Evolutionary conservation across 2,113 vertebrate genomes (phyloP).

Genomic region (Chaetodon auriga): DNA sequence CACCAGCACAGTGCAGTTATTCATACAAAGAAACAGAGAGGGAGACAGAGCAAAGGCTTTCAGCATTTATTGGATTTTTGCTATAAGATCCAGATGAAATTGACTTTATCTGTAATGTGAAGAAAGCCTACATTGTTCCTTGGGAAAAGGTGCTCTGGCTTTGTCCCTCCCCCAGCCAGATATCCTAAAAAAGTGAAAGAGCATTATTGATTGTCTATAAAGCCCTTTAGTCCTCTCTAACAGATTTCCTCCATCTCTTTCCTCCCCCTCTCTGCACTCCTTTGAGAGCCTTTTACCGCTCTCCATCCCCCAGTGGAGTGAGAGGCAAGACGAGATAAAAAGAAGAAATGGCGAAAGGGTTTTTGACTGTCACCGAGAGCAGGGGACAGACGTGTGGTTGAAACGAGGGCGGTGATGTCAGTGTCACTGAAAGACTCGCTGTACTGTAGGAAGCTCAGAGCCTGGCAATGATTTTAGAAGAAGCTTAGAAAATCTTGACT

Average conservation of each 20-base stretch:
- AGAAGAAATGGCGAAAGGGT: slow-evolving; percentile 10
- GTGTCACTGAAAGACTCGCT: slow-evolving; percentile 23
- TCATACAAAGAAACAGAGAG: slow-evolving; percentile 6
- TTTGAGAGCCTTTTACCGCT: slow-evolving; percentile 49
- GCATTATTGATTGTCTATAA: slow-evolving; percentile 71
- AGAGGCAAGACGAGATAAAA: slow-evolving; percentile 37
- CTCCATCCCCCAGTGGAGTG: slow-evolving; percentile 9
- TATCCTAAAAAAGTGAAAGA: slow-evolving; percentile 54
- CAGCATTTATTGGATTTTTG: slow-evolving; percentile 28
- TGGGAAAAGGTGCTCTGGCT: background rate
- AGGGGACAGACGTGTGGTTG: slow-evolving; percentile 13
- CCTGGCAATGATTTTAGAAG: slow-evolving; percentile 53
- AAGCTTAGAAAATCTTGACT: slow-evolving; percentile 62
- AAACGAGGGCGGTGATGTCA: slow-evolving; percentile 36
- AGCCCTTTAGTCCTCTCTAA: slow-evolving; percentile 45
- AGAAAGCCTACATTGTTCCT: slow-evolving; percentile 43
- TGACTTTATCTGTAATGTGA: slow-evolving; percentile 45
- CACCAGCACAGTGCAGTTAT: slow-evolving; percentile 3
- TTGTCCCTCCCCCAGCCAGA: slow-evolving; percentile 22
- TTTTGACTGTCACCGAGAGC: slow-evolving; percentile 41
- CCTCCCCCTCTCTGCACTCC: slow-evolving; percentile 19
- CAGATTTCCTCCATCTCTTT: slow-evolving; percentile 9
- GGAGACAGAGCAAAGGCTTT: slow-evolving; percentile 9
- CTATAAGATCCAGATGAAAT: slow-evolving; percentile 37
- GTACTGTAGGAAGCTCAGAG: slow-evolving; percentile 33